phyloP scores from a whole-genome alignment of 2,113 vertebrate genomes.

The Pycnonotus jocosus region DNA sequence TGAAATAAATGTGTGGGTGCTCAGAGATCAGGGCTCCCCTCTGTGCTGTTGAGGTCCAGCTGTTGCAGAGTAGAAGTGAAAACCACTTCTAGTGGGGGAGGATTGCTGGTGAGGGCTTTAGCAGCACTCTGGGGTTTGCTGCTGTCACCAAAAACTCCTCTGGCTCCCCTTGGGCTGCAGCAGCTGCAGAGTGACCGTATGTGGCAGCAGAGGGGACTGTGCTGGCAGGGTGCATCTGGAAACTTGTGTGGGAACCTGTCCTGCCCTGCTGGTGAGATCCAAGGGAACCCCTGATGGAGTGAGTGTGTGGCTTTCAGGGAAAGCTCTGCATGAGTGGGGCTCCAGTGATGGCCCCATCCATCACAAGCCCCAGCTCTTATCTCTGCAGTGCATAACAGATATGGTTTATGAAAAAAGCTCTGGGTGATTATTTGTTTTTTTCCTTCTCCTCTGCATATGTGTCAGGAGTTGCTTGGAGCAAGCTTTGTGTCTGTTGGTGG shows the following conservation, averaged over 20 bases:
- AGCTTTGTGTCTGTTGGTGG: constrained; percentile 27
- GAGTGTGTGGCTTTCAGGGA: neutral
- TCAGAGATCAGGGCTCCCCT: neutral
- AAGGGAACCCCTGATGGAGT: neutral
- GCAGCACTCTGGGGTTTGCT: neutral
- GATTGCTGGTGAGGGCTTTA: neutral
- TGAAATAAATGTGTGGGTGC: accelerated
- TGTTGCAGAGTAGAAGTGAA: neutral
- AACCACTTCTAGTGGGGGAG: neutral
- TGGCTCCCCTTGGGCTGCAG: neutral
- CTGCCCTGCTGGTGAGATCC: neutral
- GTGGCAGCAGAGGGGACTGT: neutral
- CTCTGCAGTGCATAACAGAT: neutral
- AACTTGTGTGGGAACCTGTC: neutral
- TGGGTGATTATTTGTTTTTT: neutral
- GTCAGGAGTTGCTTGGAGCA: neutral
- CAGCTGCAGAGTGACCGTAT: neutral
- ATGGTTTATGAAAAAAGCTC: neutral
- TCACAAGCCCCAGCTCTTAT: neutral
- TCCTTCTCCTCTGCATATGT: neutral
- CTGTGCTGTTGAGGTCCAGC: neutral
- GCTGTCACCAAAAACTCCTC: neutral
- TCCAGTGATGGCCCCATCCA: neutral
- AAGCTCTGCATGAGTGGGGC: neutral
- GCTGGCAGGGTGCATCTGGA: neutral